Evolutionary conservation across 2,113 vertebrate genomes (phyloP), one percentile per base, ranked within the genome.

Genomic region (Channa argus): DNA sequence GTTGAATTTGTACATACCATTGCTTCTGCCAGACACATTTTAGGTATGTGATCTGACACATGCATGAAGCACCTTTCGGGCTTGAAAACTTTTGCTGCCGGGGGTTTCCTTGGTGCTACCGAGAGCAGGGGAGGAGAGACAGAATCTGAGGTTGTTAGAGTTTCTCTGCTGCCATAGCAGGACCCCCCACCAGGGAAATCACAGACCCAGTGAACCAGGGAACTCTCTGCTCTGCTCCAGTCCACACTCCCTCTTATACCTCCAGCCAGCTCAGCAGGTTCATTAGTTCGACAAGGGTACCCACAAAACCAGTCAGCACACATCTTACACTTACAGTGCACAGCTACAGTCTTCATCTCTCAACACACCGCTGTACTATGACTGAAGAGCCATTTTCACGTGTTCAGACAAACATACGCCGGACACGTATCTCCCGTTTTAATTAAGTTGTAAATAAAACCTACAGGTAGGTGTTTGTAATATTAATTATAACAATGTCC

Each of bases 121-220:
- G 68, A 15, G 61, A 37, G 38, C 14, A 6, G 49, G 47, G 39
- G 15, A 45, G 73, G 56, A 12, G 47, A 80, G 50, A 68, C 52
- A 60, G 64, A 73, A 73, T 67, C 83, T 14, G 54, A 80, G 78
- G 83, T 85, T 89, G 86, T 91, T 90, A 86, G 80, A 80, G 71
- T 71, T 84, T 68, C 71, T 63, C 62, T 53, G 53, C 80, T 66
- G 84, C 77, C 82, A 76, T 50, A 71, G 74, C 54, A 58, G 68
- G 71, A 76, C 75, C 80, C 71, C 85, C 85, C 65, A 80, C 75
- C 75, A 79, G 87, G 91, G 90, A 92, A 92, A 91, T 91, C 86
- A 90, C 74, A 78, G 77, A 69, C 76, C 82, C 84, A 79, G 76
- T 86, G 84, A 91, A 89, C 86, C 88, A 78, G 63, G 66, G 84